Evolutionary conservation across 2,888 invertebrate genomes (phyloP).

Genomic region (Stramonita haemastoma): DNA sequence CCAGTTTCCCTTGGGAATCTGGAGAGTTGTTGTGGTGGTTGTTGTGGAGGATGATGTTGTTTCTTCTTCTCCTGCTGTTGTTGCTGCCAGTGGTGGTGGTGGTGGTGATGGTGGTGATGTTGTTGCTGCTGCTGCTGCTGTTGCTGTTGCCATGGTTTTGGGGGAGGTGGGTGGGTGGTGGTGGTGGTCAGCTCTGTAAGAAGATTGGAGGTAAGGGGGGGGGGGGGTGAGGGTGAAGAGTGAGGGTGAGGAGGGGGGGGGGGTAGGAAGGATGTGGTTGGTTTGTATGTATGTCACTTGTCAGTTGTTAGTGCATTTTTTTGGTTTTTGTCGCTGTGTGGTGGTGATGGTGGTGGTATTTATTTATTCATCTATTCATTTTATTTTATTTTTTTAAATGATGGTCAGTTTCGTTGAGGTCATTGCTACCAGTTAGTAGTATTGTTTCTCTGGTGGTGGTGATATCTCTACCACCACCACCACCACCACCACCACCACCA

Average conservation of each 20-base stretch:
- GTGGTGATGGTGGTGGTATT: neutral
- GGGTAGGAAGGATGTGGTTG: too few relatives aligned
- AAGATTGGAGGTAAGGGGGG: neutral
- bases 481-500: too few relatives aligned
- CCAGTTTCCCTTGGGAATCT: slow-evolving; percentile 61
- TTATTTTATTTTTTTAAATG: neutral
- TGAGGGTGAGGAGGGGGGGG: too few relatives aligned
- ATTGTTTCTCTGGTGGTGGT: neutral
- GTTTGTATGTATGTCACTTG: neutral
- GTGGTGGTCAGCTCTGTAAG: neutral
- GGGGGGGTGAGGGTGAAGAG: neutral
- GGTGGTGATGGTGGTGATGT: neutral
- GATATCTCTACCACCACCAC: neutral
- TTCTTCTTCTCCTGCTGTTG: too few relatives aligned
- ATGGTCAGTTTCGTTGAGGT: neutral
- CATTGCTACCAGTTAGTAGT: neutral
- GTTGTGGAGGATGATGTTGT: neutral
- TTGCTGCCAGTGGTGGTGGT: too few relatives aligned
- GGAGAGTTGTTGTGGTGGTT: neutral
- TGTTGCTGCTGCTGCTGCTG: neutral
- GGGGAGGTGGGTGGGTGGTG: neutral
- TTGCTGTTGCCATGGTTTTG: neutral
- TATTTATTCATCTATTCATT: too few relatives aligned
- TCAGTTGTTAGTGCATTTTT: too few relatives aligned
- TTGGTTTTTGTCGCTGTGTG: too few relatives aligned